Percentiles rank a stretch among this genome's conserved stretches.
phyloP scores from a whole-genome alignment of 2,797 vertebrate species.

The Cichlasoma orientale region DNA sequence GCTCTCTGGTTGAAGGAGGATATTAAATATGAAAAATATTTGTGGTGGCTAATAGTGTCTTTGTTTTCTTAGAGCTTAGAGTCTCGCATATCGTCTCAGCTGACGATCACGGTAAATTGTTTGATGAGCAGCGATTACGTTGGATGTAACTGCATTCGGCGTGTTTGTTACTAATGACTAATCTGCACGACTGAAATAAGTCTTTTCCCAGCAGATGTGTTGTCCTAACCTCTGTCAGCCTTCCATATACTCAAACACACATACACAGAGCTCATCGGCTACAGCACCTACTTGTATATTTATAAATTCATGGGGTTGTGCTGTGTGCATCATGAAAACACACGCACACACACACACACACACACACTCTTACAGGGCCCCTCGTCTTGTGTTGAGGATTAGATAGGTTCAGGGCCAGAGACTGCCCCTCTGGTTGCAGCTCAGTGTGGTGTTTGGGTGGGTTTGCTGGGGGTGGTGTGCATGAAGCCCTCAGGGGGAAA shows the following conservation, averaged over 20 bases:
- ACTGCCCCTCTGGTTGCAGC: constrained; percentile 58
- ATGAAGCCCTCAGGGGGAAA: constrained; percentile 50
- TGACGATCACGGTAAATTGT: constrained; percentile 38
- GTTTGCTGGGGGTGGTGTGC: constrained; percentile 16
- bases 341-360: constrained; percentile 7
- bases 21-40: constrained; percentile 81
- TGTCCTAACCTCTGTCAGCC: constrained; percentile 57
- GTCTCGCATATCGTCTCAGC: background rate
- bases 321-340: constrained; percentile 60
- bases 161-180: constrained; percentile 32
- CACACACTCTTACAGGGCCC: constrained; percentile 39
- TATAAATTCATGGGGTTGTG: constrained; percentile 73
- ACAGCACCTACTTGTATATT: constrained; percentile 72
- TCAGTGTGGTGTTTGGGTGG: constrained; percentile 20
- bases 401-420: constrained; percentile 69
- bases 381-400: constrained; percentile 73
- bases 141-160: constrained; percentile 1
- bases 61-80: constrained; percentile 60
- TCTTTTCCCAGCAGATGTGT: constrained; percentile 38
- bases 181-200: constrained; percentile 52
- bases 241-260: constrained; percentile 1
- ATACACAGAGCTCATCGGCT: constrained; percentile 29
- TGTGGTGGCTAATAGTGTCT: constrained; percentile 69
- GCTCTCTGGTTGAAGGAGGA: constrained; percentile 63
- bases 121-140: constrained; percentile 35